Percentiles rank a stretch among this genome's conserved stretches.
Conservation (phyloP, 2,888 invertebrate genomes). For the Drosophila paranaensis region DNA sequence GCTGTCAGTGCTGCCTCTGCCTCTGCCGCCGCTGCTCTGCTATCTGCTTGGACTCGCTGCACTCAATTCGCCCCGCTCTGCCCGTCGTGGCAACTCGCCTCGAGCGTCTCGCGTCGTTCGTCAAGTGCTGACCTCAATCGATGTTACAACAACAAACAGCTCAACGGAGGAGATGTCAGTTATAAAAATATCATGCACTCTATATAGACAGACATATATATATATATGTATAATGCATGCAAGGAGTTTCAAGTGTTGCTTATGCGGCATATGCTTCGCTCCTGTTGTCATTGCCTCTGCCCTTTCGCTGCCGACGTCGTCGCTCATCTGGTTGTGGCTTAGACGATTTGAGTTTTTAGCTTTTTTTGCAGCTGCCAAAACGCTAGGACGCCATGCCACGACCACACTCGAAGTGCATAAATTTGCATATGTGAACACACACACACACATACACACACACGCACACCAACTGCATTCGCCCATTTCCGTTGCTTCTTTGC, state of each 20-base stretch:
- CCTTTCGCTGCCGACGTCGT: background rate
- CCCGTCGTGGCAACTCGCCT: conserved; percentile 4
- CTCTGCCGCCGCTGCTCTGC: background rate
- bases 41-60: conserved; percentile 49
- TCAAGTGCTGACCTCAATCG: conserved; percentile 75
- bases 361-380: conserved; percentile 53
- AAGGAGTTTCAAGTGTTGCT: conserved; percentile 14
- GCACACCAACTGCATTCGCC: conserved; percentile 35
- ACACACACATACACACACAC: background rate
- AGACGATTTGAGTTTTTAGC: conserved; percentile 39
- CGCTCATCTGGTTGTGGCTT: conserved; percentile 18
- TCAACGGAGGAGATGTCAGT: conserved; percentile 47
- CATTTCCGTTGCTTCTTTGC: conserved; percentile 57
- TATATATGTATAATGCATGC: background rate
- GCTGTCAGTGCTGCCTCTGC: conserved; percentile 7
- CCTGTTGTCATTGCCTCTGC: conserved; percentile 8
- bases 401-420: conserved; percentile 47
- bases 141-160: conserved; percentile 48
- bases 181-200: conserved; percentile 62
- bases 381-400: conserved; percentile 45
- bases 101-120: conserved; percentile 35
- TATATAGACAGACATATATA: background rate
- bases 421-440: conserved; percentile 4
- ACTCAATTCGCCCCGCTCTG: background rate
- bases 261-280: conserved; percentile 4